These are phyloP conservation scores for Formicarius rufipectus DNA, from an alignment of 2,113 vertebrate species.

Conservation along the genomic window DNA sequence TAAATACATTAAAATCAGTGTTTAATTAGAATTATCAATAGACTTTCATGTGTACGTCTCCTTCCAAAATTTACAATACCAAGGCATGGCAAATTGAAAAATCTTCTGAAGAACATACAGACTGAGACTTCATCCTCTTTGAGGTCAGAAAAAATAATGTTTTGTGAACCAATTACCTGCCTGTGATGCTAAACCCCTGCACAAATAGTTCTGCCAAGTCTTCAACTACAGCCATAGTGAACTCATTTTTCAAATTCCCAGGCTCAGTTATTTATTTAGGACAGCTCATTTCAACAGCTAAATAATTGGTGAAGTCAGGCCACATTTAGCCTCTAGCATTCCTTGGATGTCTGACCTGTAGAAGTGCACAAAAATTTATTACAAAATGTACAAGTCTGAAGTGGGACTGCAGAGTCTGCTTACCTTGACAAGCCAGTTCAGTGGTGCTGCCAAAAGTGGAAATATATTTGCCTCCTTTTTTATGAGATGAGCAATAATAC, in stretches of 20 bases:
- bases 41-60: neutral
- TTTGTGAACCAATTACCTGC: neutral
- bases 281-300: slow-evolving; percentile 40
- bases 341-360: slow-evolving; percentile 3
- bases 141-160: neutral
- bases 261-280: slow-evolving; percentile 24
- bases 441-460: neutral
- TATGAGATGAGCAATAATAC: neutral
- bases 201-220: slow-evolving; percentile 1
- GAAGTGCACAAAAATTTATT: neutral
- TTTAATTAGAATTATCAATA: slow-evolving; percentile 32
- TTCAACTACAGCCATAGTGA: slow-evolving; percentile 10
- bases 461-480: neutral
- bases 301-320: slow-evolving; percentile 21
- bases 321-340: slow-evolving; percentile 40
- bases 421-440: neutral
- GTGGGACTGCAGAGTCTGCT: neutral
- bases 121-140: neutral
- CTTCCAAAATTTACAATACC: slow-evolving; percentile 1
- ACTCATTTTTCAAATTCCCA: slow-evolving; percentile 37
- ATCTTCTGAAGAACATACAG: neutral
- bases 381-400: neutral
- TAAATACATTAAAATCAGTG: neutral
- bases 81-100: neutral
- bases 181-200: neutral